A percentile compares a stretch with the other conserved stretches of the same genome.
phyloP scores from a whole-genome alignment of 1,140 invertebrate genomes.

The Aphidius ervi region DNA sequence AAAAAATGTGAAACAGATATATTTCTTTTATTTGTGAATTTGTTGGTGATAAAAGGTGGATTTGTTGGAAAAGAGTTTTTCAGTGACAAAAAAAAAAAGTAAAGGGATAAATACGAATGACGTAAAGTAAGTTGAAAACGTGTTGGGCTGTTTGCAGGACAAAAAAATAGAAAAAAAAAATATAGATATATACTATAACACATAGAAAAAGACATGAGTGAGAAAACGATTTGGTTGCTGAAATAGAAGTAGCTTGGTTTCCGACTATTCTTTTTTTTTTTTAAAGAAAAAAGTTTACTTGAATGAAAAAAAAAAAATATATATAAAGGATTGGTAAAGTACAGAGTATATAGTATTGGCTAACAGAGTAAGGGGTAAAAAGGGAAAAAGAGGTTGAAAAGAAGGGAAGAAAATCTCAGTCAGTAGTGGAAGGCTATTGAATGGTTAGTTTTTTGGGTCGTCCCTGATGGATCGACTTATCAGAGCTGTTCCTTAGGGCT shows the following conservation, averaged over 20 bases:
- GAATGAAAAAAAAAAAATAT: neutral
- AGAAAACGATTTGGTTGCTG: neutral
- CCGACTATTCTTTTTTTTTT: neutral
- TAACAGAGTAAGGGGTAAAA: neutral
- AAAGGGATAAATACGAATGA: slow-evolving; percentile 8
- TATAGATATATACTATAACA: no score
- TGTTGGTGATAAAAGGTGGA: slow-evolving; percentile 2
- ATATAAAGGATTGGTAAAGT: no score
- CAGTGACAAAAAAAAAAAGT: no score
- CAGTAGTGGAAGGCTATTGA: slow-evolving; percentile 8
- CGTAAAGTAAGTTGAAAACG: neutral
- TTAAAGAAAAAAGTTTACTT: slow-evolving; percentile 11
- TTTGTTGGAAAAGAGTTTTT: neutral
- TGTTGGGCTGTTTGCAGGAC: neutral
- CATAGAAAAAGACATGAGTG: no score
- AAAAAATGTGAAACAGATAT: no score
- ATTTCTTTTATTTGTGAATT: slow-evolving; percentile 3
- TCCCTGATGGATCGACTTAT: slow-evolving; percentile 14
- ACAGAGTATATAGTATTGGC: neutral
- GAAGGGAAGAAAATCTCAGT: slow-evolving; percentile 3
- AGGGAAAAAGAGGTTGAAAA: neutral
- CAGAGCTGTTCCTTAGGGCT: neutral
- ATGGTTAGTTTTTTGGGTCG: slow-evolving; percentile 9
- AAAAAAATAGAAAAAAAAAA: no score
- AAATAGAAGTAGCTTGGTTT: neutral